Evolutionary conservation across 2,888 invertebrate genomes (phyloP).

Genomic region (Ophonus ardosiacus): DNA sequence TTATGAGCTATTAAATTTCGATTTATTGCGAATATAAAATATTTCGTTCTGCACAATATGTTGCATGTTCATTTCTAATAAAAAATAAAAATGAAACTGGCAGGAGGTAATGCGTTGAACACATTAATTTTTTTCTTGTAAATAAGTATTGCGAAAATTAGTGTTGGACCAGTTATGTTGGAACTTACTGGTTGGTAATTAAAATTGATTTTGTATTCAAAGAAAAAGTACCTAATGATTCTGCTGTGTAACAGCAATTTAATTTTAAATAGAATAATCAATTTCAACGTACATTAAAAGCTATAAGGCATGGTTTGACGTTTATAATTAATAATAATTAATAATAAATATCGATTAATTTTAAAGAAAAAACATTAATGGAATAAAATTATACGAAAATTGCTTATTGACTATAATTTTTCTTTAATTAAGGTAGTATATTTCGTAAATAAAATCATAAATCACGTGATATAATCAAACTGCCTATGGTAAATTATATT

Average conservation of each 20-base stretch:
- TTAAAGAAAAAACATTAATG: constrained; percentile 34
- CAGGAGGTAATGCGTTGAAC: neutral
- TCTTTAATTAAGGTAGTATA: constrained; percentile 32
- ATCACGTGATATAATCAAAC: constrained; percentile 41
- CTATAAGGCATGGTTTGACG: constrained; percentile 36
- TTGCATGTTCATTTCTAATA: no score
- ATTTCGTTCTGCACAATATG: no score
- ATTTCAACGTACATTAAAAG: constrained; percentile 31
- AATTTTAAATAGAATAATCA: constrained; percentile 46
- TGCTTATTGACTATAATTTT: constrained; percentile 36
- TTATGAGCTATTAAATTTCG: no score
- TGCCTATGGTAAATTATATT: constrained; percentile 32
- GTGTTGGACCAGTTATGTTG: neutral
- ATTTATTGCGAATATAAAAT: no score
- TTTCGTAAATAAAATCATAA: constrained; percentile 45
- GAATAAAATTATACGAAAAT: constrained; percentile 43
- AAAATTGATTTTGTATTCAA: constrained; percentile 22
- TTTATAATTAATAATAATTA: constrained; percentile 43
- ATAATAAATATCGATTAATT: constrained; percentile 42
- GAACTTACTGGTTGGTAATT: constrained; percentile 13
- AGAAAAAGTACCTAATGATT: constrained; percentile 34
- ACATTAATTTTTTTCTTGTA: neutral
- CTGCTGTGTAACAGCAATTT: constrained; percentile 28
- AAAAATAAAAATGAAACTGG: no score
- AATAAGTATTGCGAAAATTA: neutral